These are phyloP conservation scores for Drosophila saltans DNA, from an alignment of 1,140 invertebrate species.

Conservation along the genomic window DNA sequence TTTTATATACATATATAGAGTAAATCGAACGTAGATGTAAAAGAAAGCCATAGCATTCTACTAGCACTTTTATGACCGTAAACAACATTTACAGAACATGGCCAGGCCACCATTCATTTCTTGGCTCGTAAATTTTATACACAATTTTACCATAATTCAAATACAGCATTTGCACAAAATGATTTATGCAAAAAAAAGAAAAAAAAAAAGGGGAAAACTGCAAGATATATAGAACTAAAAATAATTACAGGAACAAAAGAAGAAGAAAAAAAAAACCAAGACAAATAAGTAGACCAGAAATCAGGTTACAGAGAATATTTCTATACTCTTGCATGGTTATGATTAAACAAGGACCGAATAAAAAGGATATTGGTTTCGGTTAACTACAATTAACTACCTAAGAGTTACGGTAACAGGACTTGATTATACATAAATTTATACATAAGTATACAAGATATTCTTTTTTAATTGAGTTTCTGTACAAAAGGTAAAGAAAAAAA, in stretches of 20 bases:
- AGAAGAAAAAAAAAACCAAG: neutral
- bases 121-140: constrained; percentile 44
- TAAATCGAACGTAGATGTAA: too few relatives aligned
- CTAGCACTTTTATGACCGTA: constrained; percentile 10
- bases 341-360: too few relatives aligned
- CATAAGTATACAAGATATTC: too few relatives aligned
- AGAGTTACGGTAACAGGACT: too few relatives aligned
- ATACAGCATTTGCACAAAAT: constrained; percentile 30
- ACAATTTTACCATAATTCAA: constrained; percentile 53
- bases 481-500: too few relatives aligned
- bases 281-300: neutral
- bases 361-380: too few relatives aligned
- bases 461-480: too few relatives aligned
- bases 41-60: neutral
- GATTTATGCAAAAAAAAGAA: constrained; percentile 40
- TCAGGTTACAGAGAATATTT: too few relatives aligned
- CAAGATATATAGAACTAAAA: constrained; percentile 41
- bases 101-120: neutral
- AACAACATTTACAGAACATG: neutral
- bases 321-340: too few relatives aligned
- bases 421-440: too few relatives aligned
- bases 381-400: too few relatives aligned
- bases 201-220: neutral
- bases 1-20: neutral
- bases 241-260: constrained; percentile 32